phyloP scores from a whole-genome alignment of 2,888 invertebrate genomes.

The Fabriciana adippe region DNA sequence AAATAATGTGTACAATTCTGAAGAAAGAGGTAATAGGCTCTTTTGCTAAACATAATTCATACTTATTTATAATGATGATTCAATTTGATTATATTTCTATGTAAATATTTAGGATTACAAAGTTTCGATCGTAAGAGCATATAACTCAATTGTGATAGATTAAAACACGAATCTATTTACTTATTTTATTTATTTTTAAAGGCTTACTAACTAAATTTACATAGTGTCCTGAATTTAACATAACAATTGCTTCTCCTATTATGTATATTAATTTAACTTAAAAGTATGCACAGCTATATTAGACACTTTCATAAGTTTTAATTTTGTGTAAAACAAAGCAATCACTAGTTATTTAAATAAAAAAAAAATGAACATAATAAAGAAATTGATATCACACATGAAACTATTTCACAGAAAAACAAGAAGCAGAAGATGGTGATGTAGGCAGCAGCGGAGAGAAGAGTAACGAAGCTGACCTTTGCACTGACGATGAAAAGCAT shows the following conservation, averaged over 20 bases:
- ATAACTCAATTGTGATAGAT: not conserved
- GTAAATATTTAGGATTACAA: too few species aligned
- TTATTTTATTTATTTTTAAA: not conserved
- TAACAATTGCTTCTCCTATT: too few species aligned
- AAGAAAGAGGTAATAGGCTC: constrained; percentile 59
- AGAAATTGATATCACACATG: too few species aligned
- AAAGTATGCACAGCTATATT: too few species aligned
- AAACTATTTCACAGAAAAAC: constrained; percentile 54
- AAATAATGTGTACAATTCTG: constrained; percentile 69
- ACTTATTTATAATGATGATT: too few species aligned
- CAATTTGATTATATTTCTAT: too few species aligned
- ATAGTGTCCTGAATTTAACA: too few species aligned
- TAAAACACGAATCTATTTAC: not conserved
- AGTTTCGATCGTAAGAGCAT: not conserved
- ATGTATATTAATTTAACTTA: too few species aligned
- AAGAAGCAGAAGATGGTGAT: constrained; percentile 58
- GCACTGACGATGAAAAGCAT: constrained; percentile 75
- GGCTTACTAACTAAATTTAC: too few species aligned
- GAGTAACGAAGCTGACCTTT: constrained; percentile 57
- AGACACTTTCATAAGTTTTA: too few species aligned
- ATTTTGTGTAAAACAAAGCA: too few species aligned
- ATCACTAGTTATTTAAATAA: too few species aligned
- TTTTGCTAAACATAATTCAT: not conserved
- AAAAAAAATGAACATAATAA: not conserved
- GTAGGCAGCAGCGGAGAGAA: constrained; percentile 66